These are phyloP conservation scores for Ptiloglossa arizonensis DNA, from an alignment of 1,140 invertebrate species.

Conservation along the genomic window DNA sequence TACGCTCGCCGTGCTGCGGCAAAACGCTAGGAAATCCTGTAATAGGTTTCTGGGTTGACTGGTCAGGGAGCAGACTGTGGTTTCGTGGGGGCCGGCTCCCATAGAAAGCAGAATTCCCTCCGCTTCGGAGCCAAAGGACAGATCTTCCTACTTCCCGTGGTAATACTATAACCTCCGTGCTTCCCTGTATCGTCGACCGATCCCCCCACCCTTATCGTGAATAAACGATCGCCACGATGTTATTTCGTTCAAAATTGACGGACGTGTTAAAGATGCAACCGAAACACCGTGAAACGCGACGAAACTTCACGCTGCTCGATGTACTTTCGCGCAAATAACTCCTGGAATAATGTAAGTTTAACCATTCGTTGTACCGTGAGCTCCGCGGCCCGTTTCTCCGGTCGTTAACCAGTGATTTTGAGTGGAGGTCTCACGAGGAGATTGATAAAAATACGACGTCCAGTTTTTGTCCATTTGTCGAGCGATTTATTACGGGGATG, in stretches of 20 bases:
- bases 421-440: no score
- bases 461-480: no score
- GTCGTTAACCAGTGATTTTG: no score
- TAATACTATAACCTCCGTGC: constrained; percentile 25
- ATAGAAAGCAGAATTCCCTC: constrained; percentile 40
- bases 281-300: not conserved
- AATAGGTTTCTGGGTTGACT: constrained; percentile 49
- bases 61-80: constrained; percentile 34
- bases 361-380: not conserved
- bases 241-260: constrained; percentile 34
- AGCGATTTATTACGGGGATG: no score
- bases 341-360: not conserved
- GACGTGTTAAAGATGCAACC: constrained; percentile 19
- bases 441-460: no score
- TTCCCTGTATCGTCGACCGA: not conserved
- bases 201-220: not conserved
- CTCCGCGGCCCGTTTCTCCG: no score
- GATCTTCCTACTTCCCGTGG: constrained; percentile 28
- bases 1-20: constrained; percentile 36
- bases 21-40: constrained; percentile 48
- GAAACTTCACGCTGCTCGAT: not conserved
- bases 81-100: constrained; percentile 25
- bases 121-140: constrained; percentile 39
- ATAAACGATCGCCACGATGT: constrained; percentile 26
- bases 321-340: constrained; percentile 10